Evolutionary conservation across 2,888 invertebrate genomes (phyloP).

Genomic region (Linyphia triangularis): DNA sequence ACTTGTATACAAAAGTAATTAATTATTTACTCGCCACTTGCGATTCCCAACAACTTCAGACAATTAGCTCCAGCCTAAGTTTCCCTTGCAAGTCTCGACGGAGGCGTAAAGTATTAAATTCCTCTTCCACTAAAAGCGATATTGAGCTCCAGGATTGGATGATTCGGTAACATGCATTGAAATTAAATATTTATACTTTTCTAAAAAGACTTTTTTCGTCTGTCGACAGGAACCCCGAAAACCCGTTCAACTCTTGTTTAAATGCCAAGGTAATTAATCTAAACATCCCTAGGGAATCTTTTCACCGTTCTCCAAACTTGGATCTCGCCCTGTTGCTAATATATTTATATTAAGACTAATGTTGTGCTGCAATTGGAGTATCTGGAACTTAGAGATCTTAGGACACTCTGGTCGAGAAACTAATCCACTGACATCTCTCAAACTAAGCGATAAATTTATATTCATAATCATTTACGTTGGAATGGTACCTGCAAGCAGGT

Average conservation of each 20-base stretch:
- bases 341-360: constrained; percentile 49
- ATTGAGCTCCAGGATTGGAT: not conserved
- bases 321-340: constrained; percentile 13
- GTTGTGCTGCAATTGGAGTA: no score
- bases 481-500: constrained; percentile 31
- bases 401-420: constrained; percentile 12
- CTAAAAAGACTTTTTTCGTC: not conserved
- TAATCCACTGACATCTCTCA: constrained; percentile 63
- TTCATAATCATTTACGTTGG: constrained; percentile 56
- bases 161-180: not conserved
- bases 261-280: not conserved
- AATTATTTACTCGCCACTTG: constrained; percentile 38
- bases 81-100: not conserved
- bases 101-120: constrained; percentile 20
- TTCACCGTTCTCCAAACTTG: not conserved
- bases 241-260: not conserved
- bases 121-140: not conserved
- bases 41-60: constrained; percentile 31
- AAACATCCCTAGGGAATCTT: not conserved
- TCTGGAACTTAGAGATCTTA: no score
- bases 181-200: not conserved
- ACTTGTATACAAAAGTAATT: constrained; percentile 51
- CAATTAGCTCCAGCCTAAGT: constrained; percentile 33
- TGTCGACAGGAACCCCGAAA: not conserved
- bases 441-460: constrained; percentile 63